Conservation (phyloP, 2,113 vertebrate genomes). For the Toxotes jaculatrix region DNA sequence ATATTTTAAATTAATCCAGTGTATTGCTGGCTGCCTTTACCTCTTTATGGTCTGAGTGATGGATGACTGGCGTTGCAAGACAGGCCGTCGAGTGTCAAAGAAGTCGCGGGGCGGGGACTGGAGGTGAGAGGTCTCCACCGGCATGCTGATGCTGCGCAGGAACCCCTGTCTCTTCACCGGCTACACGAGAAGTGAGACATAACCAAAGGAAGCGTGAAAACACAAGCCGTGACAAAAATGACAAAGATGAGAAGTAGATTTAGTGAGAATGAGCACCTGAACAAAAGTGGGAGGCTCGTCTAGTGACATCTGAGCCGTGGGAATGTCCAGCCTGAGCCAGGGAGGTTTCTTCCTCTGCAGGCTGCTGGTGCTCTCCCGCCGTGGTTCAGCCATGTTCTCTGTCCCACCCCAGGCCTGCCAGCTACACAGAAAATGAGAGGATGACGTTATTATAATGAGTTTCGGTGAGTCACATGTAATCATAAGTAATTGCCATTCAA, state of each 20-base stretch:
- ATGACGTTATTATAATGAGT: neutral
- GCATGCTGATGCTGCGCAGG: conserved; percentile 95
- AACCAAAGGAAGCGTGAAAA: neutral
- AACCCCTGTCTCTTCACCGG: conserved; percentile 90
- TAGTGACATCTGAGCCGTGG: conserved; percentile 77
- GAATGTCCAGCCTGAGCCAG: conserved; percentile 97
- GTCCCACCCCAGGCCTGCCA: conserved; percentile 82
- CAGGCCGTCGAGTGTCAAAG: conserved; percentile 84
- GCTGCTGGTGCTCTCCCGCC: conserved; percentile 94
- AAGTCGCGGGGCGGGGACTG: conserved; percentile 86
- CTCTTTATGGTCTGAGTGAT: conserved; percentile 99
- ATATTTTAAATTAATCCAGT: neutral
- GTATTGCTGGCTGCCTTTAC: conserved; percentile 74
- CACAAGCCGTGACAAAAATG: neutral
- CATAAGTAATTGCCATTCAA: neutral
- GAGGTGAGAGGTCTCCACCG: conserved; percentile 87
- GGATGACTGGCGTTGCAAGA: conserved; percentile 93
- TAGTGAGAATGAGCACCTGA: conserved; percentile 82
- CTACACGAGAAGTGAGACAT: conserved; percentile 70
- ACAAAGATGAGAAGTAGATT: conserved; percentile 4
- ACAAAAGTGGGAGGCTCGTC: conserved; percentile 88
- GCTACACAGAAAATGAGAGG: conserved; percentile 58
- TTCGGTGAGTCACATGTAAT: neutral
- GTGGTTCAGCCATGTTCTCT: conserved; percentile 90
- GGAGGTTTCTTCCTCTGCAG: conserved; percentile 98